These are phyloP conservation scores for Potamilus streckersoni DNA, from an alignment of 1,140 invertebrate genomes.

Conservation along the genomic window DNA sequence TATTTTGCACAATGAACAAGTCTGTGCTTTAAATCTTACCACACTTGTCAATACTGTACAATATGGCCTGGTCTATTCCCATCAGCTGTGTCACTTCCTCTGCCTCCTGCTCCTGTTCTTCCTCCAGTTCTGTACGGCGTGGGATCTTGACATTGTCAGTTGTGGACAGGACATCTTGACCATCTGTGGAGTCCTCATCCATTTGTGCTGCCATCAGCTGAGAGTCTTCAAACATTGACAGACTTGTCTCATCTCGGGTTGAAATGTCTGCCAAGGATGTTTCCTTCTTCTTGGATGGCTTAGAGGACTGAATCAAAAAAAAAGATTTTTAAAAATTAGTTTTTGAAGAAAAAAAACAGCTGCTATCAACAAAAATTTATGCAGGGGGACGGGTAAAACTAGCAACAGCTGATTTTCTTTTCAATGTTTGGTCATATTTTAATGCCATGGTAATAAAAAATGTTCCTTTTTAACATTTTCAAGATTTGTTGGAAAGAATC, in stretches of 20 bases:
- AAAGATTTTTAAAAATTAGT: not conserved
- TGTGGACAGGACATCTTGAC: constrained; percentile 47
- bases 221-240: constrained; percentile 48
- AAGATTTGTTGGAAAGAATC: too few relatives aligned
- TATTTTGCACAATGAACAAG: too few relatives aligned
- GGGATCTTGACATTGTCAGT: constrained; percentile 72
- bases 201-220: constrained; percentile 32
- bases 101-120: constrained; percentile 52
- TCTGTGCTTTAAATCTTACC: constrained; percentile 68
- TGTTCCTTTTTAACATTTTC: too few relatives aligned
- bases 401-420: not conserved
- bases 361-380: too few relatives aligned
- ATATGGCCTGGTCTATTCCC: constrained; percentile 88
- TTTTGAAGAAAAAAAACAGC: too few relatives aligned
- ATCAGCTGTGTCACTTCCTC: constrained; percentile 81
- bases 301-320: constrained; percentile 21
- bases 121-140: constrained; percentile 47
- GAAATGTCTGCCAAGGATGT: constrained; percentile 6
- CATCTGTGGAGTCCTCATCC: constrained; percentile 64
- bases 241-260: constrained; percentile 37
- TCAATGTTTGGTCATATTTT: too few relatives aligned
- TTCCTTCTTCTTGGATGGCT: constrained; percentile 56
- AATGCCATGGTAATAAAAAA: too few relatives aligned
- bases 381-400: not conserved
- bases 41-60: constrained; percentile 92